These are phyloP conservation scores for Peromyscus californicus DNA, from an alignment of 2,113 vertebrate genomes.

Conservation along the genomic window DNA sequence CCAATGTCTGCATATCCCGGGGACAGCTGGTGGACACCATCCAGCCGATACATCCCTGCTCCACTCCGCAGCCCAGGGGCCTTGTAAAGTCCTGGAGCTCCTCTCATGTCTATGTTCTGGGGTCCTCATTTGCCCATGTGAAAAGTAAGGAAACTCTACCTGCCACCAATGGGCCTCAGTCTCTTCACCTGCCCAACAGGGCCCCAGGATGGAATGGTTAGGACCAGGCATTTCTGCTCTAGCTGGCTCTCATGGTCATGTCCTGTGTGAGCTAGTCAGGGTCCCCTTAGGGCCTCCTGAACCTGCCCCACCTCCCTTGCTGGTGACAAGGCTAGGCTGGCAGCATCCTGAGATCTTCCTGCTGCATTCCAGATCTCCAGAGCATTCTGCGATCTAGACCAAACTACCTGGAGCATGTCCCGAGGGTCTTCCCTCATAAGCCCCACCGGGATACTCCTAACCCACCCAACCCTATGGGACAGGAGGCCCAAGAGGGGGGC, in stretches of 20 bases:
- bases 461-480: not conserved
- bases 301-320: too few species aligned
- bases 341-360: not conserved
- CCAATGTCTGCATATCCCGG: not conserved
- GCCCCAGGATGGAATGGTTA: not conserved
- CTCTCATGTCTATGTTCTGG: too few species aligned
- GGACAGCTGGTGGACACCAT: not conserved
- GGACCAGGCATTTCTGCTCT: not conserved
- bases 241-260: not conserved
- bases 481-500: too few species aligned
- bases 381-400: not conserved
- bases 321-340: not conserved
- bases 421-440: rapidly evolving
- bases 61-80: not conserved
- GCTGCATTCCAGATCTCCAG: not conserved
- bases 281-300: not conserved
- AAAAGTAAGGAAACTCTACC: not conserved
- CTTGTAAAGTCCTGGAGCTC: not conserved
- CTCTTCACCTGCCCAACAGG: not conserved
- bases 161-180: not conserved
- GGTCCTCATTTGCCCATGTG: rapidly evolving
- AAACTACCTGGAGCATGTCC: rapidly evolving
- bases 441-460: not conserved
- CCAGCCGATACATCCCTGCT: not conserved
- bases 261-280: not conserved